phyloP scores from a whole-genome alignment of 2,113 vertebrate genomes.

The Andinoacara biseriatus region DNA sequence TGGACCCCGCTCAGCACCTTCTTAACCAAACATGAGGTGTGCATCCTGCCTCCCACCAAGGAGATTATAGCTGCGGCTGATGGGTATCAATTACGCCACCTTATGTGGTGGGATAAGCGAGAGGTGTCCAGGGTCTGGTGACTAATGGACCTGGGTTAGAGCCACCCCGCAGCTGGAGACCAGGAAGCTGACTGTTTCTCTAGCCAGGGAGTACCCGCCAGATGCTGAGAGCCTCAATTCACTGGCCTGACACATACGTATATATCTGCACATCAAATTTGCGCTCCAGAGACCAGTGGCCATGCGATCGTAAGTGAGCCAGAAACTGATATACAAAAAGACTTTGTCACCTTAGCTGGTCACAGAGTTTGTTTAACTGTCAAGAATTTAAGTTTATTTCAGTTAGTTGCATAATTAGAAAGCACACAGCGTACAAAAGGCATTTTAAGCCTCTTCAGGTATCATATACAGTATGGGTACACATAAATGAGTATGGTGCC shows the following conservation, averaged over 20 bases:
- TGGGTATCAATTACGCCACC: conserved; percentile 76
- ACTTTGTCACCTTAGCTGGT: conserved; percentile 17
- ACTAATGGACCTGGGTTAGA: conserved; percentile 76
- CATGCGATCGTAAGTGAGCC: conserved; percentile 2
- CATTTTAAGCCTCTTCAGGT: not conserved
- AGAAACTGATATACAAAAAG: conserved; percentile 17
- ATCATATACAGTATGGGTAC: conserved; percentile 9
- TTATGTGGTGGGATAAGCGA: conserved; percentile 77
- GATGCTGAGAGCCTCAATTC: conserved; percentile 69
- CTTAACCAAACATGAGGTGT: conserved; percentile 78
- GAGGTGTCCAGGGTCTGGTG: conserved; percentile 71
- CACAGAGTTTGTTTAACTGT: conserved; percentile 9
- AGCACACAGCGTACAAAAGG: not conserved
- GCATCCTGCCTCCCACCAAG: conserved; percentile 60
- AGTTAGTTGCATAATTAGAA: not conserved
- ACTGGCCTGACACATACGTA: conserved; percentile 54
- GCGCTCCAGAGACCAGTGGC: conserved; percentile 13
- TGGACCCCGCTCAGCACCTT: conserved; percentile 77
- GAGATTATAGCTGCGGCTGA: conserved; percentile 63
- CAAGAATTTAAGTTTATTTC: not conserved
- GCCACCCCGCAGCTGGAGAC: conserved; percentile 69
- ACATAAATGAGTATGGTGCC: conserved; percentile 20
- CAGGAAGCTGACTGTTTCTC: conserved; percentile 60
- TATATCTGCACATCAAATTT: conserved; percentile 43
- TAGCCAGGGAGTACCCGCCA: conserved; percentile 65